phyloP scores from a whole-genome alignment of 35 echinoderm and acorn worm genomes.

The Diadema setosum region DNA sequence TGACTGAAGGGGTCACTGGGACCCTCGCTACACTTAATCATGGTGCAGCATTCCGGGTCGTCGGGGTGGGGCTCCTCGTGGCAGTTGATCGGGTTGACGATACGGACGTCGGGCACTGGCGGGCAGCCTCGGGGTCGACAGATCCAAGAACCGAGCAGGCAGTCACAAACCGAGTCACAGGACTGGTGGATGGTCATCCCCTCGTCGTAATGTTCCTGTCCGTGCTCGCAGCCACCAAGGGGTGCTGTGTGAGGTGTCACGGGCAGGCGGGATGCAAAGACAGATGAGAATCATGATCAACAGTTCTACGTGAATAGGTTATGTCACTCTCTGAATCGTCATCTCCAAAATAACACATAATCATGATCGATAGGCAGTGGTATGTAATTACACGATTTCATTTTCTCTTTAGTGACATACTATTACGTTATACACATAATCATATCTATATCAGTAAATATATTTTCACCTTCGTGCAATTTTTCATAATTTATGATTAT shows the following conservation, averaged over 20 bases:
- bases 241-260: conserved; percentile 35
- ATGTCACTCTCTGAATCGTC: no score
- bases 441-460: no score
- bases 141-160: conserved; percentile 81
- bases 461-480: no score
- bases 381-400: no score
- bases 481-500: no score
- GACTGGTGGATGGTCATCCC: conserved; percentile 78
- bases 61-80: conserved; percentile 77
- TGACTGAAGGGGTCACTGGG: conserved; percentile 49
- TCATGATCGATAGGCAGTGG: no score
- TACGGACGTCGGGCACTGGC: conserved; percentile 68
- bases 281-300: no score
- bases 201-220: conserved; percentile 76
- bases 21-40: conserved; percentile 76
- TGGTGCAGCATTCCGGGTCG: conserved; percentile 88
- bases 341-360: no score
- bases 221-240: conserved; percentile 82
- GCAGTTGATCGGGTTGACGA: conserved; percentile 79
- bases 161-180: conserved; percentile 89
- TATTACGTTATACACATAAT: no score
- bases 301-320: no score
- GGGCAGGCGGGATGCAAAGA: no score
- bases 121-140: conserved; percentile 89
- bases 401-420: no score